Percentiles rank a stretch among this genome's conserved stretches.
Evolutionary conservation across 2,113 vertebrate genomes (phyloP).

Genomic region (Triplophysa dalaica): DNA sequence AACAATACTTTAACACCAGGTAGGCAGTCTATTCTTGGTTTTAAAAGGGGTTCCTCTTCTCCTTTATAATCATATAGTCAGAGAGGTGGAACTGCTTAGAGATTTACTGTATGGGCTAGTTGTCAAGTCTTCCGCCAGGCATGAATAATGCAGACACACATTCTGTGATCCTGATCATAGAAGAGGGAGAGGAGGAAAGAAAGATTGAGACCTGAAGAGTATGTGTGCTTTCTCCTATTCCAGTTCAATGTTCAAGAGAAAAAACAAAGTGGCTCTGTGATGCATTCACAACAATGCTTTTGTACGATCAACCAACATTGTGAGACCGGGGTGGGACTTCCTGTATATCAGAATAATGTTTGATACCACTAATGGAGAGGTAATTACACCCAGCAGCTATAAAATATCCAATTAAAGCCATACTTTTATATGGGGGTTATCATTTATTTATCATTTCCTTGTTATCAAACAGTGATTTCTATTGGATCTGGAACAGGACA

Average conservation of each 20-base stretch:
- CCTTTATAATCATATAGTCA: slow-evolving; percentile 8
- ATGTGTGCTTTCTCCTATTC: too few relatives aligned
- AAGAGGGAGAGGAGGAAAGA: background rate
- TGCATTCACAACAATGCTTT: background rate
- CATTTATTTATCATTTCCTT: too few relatives aligned
- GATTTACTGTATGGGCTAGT: slow-evolving; percentile 31
- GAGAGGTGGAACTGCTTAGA: background rate
- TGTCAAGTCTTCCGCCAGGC: slow-evolving; percentile 34
- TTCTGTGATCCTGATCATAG: slow-evolving; percentile 31
- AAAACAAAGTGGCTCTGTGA: background rate
- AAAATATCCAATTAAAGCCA: too few relatives aligned
- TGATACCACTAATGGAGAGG: too few relatives aligned
- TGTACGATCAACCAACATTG: too few relatives aligned
- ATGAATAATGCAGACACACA: slow-evolving; percentile 49
- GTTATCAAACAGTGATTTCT: too few relatives aligned
- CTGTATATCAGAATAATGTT: too few relatives aligned
- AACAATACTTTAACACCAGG: background rate
- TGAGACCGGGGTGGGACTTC: too few relatives aligned
- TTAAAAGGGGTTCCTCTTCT: slow-evolving; percentile 13
- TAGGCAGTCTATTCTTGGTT: background rate
- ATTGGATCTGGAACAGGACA: too few relatives aligned
- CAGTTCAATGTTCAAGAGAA: background rate
- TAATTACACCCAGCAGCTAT: too few relatives aligned
- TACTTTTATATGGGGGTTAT: too few relatives aligned
- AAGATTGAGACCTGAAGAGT: slow-evolving; percentile 4